A percentile compares a stretch with the other conserved stretches of the same genome.
phyloP scores from a whole-genome alignment of 2,113 vertebrate species.

The Romanogobio albipinnatus region DNA sequence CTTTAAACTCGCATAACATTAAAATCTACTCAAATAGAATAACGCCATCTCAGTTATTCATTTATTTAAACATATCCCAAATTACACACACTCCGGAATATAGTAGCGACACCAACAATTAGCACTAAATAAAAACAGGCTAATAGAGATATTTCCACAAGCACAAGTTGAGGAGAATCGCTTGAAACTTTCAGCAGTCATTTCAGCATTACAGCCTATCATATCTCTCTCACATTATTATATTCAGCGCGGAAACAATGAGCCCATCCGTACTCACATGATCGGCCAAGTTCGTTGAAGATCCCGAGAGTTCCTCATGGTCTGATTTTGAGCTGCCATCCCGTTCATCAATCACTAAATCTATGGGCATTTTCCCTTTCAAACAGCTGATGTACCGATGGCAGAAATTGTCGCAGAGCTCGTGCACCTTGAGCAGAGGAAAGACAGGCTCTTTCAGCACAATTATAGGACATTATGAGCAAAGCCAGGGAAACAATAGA shows the following conservation, averaged over 20 bases:
- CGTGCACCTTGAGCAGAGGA: constrained; percentile 87
- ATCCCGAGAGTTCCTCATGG: constrained; percentile 98
- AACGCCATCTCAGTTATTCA: background rate
- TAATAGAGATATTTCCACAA: background rate
- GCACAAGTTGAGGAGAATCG: background rate
- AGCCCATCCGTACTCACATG: constrained; percentile 86
- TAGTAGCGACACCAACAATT: background rate
- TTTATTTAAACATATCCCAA: background rate
- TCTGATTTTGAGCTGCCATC: constrained; percentile 99
- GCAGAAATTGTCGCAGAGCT: constrained; percentile 99
- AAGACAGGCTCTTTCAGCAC: no score
- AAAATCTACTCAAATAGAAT: background rate
- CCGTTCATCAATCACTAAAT: constrained; percentile 98
- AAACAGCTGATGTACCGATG: constrained; percentile 99
- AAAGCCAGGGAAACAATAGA: constrained; percentile 91
- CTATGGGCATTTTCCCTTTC: constrained; percentile 99
- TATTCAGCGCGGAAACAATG: background rate
- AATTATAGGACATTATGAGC: constrained; percentile 85
- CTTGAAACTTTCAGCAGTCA: background rate
- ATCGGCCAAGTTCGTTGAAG: constrained; percentile 97
- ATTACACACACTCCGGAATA: background rate
- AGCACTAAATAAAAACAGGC: no score
- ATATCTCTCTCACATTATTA: no score
- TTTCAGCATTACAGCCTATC: background rate
- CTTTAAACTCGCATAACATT: constrained; percentile 31